Conservation (phyloP, 1,140 invertebrate species). For the Aphaenogaster floridana region DNA sequence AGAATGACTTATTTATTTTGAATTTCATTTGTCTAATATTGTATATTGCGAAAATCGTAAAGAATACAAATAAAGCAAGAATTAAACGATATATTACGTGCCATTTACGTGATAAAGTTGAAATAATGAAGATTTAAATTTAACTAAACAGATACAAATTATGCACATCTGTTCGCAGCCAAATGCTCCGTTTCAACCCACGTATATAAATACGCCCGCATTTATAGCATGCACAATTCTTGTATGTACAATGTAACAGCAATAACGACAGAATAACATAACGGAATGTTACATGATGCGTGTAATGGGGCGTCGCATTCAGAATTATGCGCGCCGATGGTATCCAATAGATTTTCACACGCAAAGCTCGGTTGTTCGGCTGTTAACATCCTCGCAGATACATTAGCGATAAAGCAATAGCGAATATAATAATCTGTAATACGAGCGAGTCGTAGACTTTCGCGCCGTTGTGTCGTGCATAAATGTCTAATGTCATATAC, state of each 20-base stretch:
- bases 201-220: background rate
- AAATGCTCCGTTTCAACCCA: background rate
- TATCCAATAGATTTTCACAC: constrained; percentile 23
- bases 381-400: constrained; percentile 34
- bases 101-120: background rate
- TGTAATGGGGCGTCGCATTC: background rate
- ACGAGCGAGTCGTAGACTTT: constrained; percentile 23
- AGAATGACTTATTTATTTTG: background rate
- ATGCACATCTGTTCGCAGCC: background rate
- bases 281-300: constrained; percentile 27
- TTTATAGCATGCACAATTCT: background rate
- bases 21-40: background rate
- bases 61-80: background rate
- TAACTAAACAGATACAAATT: background rate
- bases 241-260: background rate
- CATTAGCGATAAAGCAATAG: constrained; percentile 41
- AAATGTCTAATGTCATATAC: constrained; percentile 39
- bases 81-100: background rate
- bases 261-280: constrained; percentile 5
- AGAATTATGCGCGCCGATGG: constrained; percentile 40
- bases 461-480: constrained; percentile 8
- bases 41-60: background rate
- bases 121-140: background rate
- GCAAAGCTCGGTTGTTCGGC: background rate
- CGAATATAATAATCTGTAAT: constrained; percentile 54